Evolutionary conservation across 2,888 invertebrate species (phyloP).

Genomic region (Siphlonurus alternatus): DNA sequence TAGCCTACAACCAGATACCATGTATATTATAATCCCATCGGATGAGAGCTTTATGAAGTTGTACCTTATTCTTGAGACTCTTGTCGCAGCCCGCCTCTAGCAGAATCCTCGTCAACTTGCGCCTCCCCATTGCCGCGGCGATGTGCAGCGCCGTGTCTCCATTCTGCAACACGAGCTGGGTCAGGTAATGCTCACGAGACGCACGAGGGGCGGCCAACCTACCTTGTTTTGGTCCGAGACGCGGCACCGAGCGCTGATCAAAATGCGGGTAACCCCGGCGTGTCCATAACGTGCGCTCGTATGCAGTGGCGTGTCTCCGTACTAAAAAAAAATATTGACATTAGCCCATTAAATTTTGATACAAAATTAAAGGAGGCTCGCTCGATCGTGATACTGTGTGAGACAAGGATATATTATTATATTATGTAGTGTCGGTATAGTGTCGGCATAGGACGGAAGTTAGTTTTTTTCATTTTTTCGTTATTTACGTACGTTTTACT

Average conservation of each 20-base stretch:
- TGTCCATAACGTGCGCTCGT: slow-evolving; percentile 92
- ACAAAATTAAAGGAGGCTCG: too few relatives aligned
- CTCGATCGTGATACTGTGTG: too few relatives aligned
- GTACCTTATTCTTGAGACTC: slow-evolving; percentile 49
- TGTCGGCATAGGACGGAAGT: too few relatives aligned
- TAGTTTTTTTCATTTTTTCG: too few relatives aligned
- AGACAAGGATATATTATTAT: too few relatives aligned
- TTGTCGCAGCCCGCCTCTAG: slow-evolving; percentile 70
- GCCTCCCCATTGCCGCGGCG: slow-evolving; percentile 80
- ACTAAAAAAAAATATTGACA: slow-evolving; percentile 40
- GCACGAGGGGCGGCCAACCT: slow-evolving; percentile 11
- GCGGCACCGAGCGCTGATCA: slow-evolving; percentile 75
- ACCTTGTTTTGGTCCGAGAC: slow-evolving; percentile 80
- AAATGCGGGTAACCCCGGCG: slow-evolving; percentile 85
- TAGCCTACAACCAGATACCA: too few relatives aligned
- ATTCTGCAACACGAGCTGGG: slow-evolving; percentile 35
- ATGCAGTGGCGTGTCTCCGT: slow-evolving; percentile 87
- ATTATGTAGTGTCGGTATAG: too few relatives aligned
- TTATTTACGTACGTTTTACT: too few relatives aligned
- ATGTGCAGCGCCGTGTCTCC: slow-evolving; percentile 91
- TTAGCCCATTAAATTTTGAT: too few relatives aligned
- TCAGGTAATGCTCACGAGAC: neutral
- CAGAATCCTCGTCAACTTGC: slow-evolving; percentile 79
- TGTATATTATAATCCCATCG: too few relatives aligned
- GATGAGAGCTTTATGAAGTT: neutral